Evolutionary conservation across 1,140 invertebrate species (phyloP), one percentile per base, ranked within the genome.

Genomic region (Camponotus floridanus): DNA sequence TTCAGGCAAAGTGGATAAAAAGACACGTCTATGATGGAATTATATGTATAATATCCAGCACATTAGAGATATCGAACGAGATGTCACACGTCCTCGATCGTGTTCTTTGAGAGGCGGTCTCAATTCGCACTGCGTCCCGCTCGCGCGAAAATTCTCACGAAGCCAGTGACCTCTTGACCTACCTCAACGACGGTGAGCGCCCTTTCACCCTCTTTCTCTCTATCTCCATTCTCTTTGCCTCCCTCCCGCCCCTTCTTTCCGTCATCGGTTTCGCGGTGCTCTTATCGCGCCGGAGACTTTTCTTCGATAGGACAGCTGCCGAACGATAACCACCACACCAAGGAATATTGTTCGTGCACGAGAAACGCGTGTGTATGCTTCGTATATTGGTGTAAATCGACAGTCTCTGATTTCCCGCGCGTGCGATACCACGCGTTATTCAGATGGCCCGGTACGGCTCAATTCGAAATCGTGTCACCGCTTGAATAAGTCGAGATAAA

Each of bases 141-240:
- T 62, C 36, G 55, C 39, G 59, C 33, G 55, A 74, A 84, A 86
- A 79, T 79, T 86, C 83, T 51, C 74, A 79, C 71, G 26, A 51
- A 86, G 78, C 11, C 79, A 79, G 85, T 81, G 70, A 86, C 83
- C 85, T 76, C 51, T 55, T 61, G 73, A 84, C 73, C 65, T 76
- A 39, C 26, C 57, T 73, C 85, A 55, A 11, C 8, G 26, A 8
- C 45, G 64, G 33, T 55, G 64, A 48, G 55, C 31, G 42, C 48
- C 48, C 62, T 87, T 67, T 78, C 55, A 59, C 8, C 42, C 65
- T 85, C 48, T 51, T 48, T 48, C 45, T 48, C 45, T 15, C 13
- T 45, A 2, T 51, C 48, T 51, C 48, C 48, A 51, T 51, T 51
- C 15, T 65, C 26, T n/a, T 21, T 11, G 0, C 26, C 26, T 59